These are phyloP conservation scores for Itoplectis maculator DNA, from an alignment of 2,888 invertebrate species.

Conservation along the genomic window DNA sequence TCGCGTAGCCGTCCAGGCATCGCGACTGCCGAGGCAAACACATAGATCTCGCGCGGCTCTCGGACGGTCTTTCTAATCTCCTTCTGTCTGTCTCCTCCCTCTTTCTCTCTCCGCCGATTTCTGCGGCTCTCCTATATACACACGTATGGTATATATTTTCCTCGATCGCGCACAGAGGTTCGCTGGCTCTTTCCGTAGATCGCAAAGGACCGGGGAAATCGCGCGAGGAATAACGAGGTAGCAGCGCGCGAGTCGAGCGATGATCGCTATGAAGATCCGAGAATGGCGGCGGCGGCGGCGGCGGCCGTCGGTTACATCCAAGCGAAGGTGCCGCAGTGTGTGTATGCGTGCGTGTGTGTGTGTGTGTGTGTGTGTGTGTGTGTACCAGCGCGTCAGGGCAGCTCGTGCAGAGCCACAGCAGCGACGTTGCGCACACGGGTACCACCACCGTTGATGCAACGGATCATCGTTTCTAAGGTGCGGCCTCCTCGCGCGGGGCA, in stretches of 20 bases:
- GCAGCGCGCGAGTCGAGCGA: slow-evolving; percentile 27
- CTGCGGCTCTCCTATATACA: too few relatives aligned
- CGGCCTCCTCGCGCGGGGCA: slow-evolving; percentile 67
- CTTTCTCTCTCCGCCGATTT: too few relatives aligned
- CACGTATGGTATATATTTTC: not conserved
- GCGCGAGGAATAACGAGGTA: slow-evolving; percentile 41
- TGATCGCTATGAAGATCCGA: slow-evolving; percentile 53
- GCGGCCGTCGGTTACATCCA: not conserved
- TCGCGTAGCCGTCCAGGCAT: slow-evolving; percentile 13
- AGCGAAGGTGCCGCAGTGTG: slow-evolving; percentile 32
- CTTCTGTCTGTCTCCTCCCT: not conserved
- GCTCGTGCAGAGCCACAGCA: not conserved
- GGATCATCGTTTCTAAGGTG: slow-evolving; percentile 71
- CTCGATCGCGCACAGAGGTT: not conserved
- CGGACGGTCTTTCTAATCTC: not conserved
- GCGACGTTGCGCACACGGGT: slow-evolving; percentile 31
- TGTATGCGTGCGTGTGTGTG: not conserved
- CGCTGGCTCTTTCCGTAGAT: not conserved
- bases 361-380: not conserved
- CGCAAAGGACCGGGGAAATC: slow-evolving; percentile 4
- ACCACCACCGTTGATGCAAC: slow-evolving; percentile 65
- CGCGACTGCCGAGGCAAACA: slow-evolving; percentile 25
- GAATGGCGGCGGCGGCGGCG: slow-evolving; percentile 56
- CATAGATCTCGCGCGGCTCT: slow-evolving; percentile 10
- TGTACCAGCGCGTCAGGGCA: slow-evolving; percentile 16